Evolutionary conservation across 2,113 vertebrate species (phyloP).

Genomic region (Struthio camelus): DNA sequence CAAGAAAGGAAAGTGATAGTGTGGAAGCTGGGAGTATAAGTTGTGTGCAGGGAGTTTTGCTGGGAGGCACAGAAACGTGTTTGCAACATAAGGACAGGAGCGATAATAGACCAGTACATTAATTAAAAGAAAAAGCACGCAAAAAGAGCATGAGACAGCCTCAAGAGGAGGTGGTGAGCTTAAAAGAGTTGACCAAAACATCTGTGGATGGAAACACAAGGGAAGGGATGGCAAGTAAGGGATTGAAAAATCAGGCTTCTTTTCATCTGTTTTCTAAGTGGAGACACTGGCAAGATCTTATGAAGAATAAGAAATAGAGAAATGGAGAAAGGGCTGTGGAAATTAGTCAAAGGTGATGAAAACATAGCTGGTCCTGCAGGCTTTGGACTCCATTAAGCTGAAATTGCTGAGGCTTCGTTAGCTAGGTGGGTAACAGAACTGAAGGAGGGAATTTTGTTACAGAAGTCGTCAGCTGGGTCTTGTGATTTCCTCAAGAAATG

Average conservation of each 20-base stretch:
- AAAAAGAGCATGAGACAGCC: neutral
- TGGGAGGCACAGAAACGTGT: neutral
- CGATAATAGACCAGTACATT: neutral
- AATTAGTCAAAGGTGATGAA: neutral
- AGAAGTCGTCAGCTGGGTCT: neutral
- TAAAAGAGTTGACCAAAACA: neutral
- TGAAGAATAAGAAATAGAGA: neutral
- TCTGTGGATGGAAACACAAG: neutral
- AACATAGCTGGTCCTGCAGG: neutral
- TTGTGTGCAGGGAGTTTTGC: neutral
- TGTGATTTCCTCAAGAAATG: constrained; percentile 39
- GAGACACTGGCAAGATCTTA: neutral
- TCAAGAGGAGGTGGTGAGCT: neutral
- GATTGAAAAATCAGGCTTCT: neutral
- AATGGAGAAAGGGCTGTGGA: neutral
- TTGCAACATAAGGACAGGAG: neutral
- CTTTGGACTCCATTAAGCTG: neutral
- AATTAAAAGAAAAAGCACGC: neutral
- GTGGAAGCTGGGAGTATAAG: neutral
- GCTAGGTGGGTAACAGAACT: neutral
- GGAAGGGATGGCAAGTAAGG: neutral
- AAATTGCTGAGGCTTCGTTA: neutral
- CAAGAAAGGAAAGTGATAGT: neutral
- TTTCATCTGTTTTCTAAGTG: neutral
- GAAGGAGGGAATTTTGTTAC: neutral